Evolutionary conservation across 2,113 vertebrate genomes (phyloP), one percentile per base, ranked within the genome.

Genomic region (Salvator merianae): DNA sequence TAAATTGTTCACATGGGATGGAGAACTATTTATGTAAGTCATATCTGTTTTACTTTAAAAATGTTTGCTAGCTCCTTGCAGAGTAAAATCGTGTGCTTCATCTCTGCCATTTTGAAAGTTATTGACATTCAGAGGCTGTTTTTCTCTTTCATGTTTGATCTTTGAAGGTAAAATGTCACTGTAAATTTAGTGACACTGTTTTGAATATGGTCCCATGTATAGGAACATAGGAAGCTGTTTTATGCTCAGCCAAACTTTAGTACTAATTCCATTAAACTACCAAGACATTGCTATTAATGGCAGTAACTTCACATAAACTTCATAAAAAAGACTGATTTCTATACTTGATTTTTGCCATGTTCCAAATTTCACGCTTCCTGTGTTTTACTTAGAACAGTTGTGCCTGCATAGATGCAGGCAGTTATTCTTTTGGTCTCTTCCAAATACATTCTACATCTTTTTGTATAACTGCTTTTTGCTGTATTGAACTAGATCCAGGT

Each of bases 391-490:
- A 2, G 32, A 65, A 24, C 8, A 80, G 1, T 6, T 65, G 18
- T 30, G 20, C 72, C 14, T 84, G 34, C 14, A 32, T 55, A 4
- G n/a, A 12, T 43, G 26, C 36, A 65, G 55, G 34, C 79, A 59
- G 24, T 71, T 14, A 43, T 77, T 50, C 28, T 65, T 83, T 40
- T 82, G 43, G 30, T 79, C 50, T 65, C 1, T 22, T 86, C 63
- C 77, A 83, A 78, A 65, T 66, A 77, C 66, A 71, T 71, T 82
- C 38, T 73, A 0, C 81, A 14, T 74, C 30, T 14, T 38, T 79
- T 83, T 90, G 74, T 86, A 90, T 86, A 81, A 81, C 85, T 88
- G 73, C 30, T 69, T 65, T 79, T 82, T 70, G 91, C 79, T 91
- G 63, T 18, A 81, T 77, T 81, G 18, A 88, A 92, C 47, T 88